phyloP scores from a whole-genome alignment of 2,888 invertebrate genomes.

The Ormyrus thymus region DNA sequence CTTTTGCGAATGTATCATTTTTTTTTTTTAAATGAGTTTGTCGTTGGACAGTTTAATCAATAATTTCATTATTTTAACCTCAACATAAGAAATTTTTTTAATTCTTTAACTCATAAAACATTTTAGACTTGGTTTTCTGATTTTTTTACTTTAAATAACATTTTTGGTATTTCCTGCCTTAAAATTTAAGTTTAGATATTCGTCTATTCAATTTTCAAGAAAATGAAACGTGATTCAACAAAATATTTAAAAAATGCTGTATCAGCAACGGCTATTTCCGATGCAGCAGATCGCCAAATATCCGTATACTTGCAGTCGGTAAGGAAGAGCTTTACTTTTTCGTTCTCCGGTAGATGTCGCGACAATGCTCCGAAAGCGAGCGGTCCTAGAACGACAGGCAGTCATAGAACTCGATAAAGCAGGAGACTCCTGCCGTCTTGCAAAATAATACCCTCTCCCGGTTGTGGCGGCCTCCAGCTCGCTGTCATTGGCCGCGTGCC shows the following conservation, averaged over 20 bases:
- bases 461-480: slow-evolving; percentile 12
- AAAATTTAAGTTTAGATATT: no score
- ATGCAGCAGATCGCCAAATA: not conserved
- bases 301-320: slow-evolving; percentile 23
- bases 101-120: no score
- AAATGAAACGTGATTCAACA: not conserved
- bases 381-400: not conserved
- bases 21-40: no score
- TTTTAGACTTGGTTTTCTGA: no score
- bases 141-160: no score
- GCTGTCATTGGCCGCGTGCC: slow-evolving; percentile 62
- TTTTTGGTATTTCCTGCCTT: no score
- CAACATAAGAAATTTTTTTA: no score
- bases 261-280: slow-evolving; percentile 29
- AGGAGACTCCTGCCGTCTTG: slow-evolving; percentile 13
- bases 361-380: not conserved
- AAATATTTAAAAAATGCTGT: not conserved
- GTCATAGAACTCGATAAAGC: slow-evolving; percentile 28
- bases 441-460: slow-evolving; percentile 32
- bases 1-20: no score
- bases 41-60: no score
- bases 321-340: slow-evolving; percentile 9
- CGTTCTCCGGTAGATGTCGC: slow-evolving; percentile 40
- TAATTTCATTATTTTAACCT: no score
- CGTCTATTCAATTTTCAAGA: no score